Evolutionary conservation across 2,888 invertebrate species (phyloP).

Genomic region (Drosophila rellima): DNA sequence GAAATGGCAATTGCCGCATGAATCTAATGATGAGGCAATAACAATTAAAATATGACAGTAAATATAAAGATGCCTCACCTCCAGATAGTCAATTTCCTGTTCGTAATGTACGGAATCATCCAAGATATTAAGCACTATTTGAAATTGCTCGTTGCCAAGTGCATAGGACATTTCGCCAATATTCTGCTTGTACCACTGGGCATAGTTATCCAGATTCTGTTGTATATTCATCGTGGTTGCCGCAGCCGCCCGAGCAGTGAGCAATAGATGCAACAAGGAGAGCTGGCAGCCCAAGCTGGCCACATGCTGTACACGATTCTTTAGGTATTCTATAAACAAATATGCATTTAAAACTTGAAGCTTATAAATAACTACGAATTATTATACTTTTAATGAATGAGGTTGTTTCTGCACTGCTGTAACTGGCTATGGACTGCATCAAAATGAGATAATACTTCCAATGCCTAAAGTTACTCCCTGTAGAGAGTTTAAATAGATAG

Average conservation of each 20-base stretch:
- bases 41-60: accelerated
- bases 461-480: slow-evolving; percentile 67
- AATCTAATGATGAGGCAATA: slow-evolving; percentile 61
- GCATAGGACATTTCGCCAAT: slow-evolving; percentile 84
- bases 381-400: slow-evolving; percentile 73
- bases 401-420: slow-evolving; percentile 41
- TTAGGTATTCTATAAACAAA: slow-evolving; percentile 73
- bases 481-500: slow-evolving; percentile 74
- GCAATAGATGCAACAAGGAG: slow-evolving; percentile 73
- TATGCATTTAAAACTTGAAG: background rate
- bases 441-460: slow-evolving; percentile 84
- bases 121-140: slow-evolving; percentile 69
- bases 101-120: slow-evolving; percentile 79
- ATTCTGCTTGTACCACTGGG: slow-evolving; percentile 84
- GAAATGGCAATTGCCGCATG: slow-evolving; percentile 81
- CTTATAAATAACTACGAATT: background rate
- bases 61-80: slow-evolving; percentile 59
- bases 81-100: slow-evolving; percentile 76
- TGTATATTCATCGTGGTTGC: slow-evolving; percentile 76
- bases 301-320: slow-evolving; percentile 74
- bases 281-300: slow-evolving; percentile 61
- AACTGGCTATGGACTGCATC: slow-evolving; percentile 73
- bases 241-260: slow-evolving; percentile 78
- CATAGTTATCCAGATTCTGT: slow-evolving; percentile 78
- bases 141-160: slow-evolving; percentile 75